Evolutionary conservation across 2,888 invertebrate species (phyloP).

Genomic region (Thalpophila matura): DNA sequence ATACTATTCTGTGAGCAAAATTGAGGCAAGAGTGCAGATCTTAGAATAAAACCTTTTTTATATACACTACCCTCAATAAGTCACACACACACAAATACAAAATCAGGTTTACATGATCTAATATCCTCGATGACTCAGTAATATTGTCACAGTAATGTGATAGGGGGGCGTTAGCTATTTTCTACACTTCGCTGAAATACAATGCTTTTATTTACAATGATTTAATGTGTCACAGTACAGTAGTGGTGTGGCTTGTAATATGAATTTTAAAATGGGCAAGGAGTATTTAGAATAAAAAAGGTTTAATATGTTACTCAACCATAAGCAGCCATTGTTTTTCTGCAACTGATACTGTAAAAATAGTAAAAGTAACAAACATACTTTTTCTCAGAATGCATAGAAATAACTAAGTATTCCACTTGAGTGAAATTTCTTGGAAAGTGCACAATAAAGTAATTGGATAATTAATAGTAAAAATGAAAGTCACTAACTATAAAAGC

Average conservation of each 20-base stretch:
- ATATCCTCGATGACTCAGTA: constrained; percentile 57
- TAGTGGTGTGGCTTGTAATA: too few species aligned
- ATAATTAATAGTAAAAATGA: constrained; percentile 10
- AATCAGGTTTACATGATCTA: constrained; percentile 30
- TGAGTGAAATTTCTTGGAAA: neutral
- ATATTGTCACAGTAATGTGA: constrained; percentile 44
- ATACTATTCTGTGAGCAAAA: too few species aligned
- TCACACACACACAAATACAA: constrained; percentile 11
- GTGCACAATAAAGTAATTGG: constrained; percentile 1
- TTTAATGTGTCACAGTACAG: neutral
- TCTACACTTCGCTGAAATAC: constrained; percentile 32
- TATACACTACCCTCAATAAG: constrained; percentile 4
- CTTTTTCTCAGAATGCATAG: neutral
- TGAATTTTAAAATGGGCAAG: too few species aligned
- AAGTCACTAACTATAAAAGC: constrained; percentile 21
- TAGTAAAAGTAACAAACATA: neutral
- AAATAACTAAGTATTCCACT: neutral
- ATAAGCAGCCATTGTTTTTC: too few species aligned
- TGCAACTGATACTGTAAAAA: too few species aligned
- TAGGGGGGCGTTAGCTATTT: constrained; percentile 42
- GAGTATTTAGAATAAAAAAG: too few species aligned
- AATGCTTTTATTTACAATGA: constrained; percentile 28
- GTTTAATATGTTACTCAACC: neutral
- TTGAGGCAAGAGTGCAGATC: neutral
- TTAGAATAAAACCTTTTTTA: constrained; percentile 6